Conservation (phyloP, 2,113 vertebrate genomes). For the Myxocyprinus asiaticus region DNA sequence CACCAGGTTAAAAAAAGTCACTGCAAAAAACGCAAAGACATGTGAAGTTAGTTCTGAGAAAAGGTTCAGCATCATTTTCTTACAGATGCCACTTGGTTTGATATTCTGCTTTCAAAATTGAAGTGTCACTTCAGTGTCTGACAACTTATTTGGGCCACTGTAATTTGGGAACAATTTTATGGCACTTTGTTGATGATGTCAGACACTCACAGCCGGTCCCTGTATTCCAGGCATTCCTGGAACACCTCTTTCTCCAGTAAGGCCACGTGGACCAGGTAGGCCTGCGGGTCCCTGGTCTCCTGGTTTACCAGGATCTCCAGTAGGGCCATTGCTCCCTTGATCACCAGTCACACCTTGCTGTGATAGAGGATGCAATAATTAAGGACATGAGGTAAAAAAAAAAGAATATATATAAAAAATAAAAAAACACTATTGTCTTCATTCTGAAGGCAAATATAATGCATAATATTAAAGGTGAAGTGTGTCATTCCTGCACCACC, state of each 20-base stretch:
- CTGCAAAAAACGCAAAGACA: too few species aligned
- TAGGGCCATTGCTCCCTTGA: conserved; percentile 82
- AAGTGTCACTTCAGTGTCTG: too few species aligned
- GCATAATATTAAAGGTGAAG: neutral
- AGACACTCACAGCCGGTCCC: conserved; percentile 81
- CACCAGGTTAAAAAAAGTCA: too few species aligned
- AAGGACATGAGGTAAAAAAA: too few species aligned
- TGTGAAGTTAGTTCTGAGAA: too few species aligned
- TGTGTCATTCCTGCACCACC: neutral
- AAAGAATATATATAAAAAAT: too few species aligned
- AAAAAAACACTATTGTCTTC: too few species aligned
- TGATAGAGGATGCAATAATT: neutral
- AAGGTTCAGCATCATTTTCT: too few species aligned
- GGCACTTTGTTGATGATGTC: neutral
- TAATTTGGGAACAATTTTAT: neutral
- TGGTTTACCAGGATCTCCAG: conserved; percentile 85
- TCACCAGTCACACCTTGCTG: conserved; percentile 93
- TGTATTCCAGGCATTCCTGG: conserved; percentile 86
- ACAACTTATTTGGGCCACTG: too few species aligned
- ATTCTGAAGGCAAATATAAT: neutral
- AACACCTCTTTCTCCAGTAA: conserved; percentile 85
- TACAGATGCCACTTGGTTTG: too few species aligned
- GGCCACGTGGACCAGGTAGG: conserved; percentile 84
- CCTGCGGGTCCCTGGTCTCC: conserved; percentile 84
- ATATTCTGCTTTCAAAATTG: too few species aligned